Evolutionary conservation across 2,888 invertebrate species (phyloP).

Genomic region (Amblyjoppa proteus): DNA sequence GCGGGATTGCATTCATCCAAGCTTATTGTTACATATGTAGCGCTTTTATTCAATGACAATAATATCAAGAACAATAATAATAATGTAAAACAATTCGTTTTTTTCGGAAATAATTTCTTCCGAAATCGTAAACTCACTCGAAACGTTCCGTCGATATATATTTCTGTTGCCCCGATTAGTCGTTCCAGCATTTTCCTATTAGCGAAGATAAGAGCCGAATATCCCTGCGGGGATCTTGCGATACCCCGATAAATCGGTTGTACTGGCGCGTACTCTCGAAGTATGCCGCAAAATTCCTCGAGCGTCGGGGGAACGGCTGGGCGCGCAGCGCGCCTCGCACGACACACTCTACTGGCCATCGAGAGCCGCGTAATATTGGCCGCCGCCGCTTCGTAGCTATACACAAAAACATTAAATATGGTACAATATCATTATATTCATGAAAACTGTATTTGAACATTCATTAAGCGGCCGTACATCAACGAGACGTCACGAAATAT

Average conservation of each 20-base stretch:
- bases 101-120: background rate
- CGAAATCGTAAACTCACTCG: background rate
- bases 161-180: background rate
- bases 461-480: background rate
- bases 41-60: no score
- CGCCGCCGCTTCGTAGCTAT: background rate
- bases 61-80: background rate
- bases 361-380: background rate
- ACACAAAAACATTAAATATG: background rate
- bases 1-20: no score
- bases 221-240: background rate
- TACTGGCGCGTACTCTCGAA: background rate
- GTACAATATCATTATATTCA: background rate
- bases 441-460: background rate
- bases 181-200: background rate
- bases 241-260: background rate
- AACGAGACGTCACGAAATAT: background rate
- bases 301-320: background rate
- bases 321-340: background rate
- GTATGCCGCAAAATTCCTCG: background rate
- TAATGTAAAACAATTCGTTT: background rate
- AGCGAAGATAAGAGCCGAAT: background rate
- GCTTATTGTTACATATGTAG: no score
- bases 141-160: background rate
- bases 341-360: background rate